Evolutionary conservation across 2,888 invertebrate genomes (phyloP), one percentile per base, ranked within the genome.

Genomic region (Mesorhabditis belari): DNA sequence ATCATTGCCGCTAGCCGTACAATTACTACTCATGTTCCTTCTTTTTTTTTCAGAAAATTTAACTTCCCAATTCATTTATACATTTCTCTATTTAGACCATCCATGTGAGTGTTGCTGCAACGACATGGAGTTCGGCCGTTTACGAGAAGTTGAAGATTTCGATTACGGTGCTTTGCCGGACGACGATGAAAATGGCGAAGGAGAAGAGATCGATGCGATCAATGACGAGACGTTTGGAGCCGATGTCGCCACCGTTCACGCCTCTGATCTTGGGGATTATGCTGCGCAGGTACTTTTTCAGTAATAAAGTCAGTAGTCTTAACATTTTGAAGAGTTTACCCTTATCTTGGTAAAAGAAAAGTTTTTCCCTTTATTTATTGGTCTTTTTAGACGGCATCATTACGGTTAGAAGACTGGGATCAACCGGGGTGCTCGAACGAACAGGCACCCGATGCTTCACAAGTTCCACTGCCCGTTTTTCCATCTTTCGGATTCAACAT

Each of bases 151-250:
- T n/a, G n/a, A n/a, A n/a, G n/a, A n/a, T n/a, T n/a, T n/a, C n/a
- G n/a, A n/a, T n/a, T n/a, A n/a, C n/a, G n/a, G n/a, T n/a, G n/a
- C 44, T 35, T 35, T 35, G n/a, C 44, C 44, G 44, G 65, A 63
- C 49, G 62, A 65, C 24, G 62, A 63, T 49, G 57, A 57, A 6
- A 63, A 65, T n/a, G 62, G 57, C 17, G 63, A 67, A 6, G 66
- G 66, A 29, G 66, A 68, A 19, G 74, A 70, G 19, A 64, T 62
- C 52, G 77, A 78, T 65, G 75, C 72, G 3, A 71, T 70, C 27
- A 79, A 79, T 55, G 79, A 79, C n/a, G 79, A 79, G 59, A 79
- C 79, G 3, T 79, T 79, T 49, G 79, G 79, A 3, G 74, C 60
- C 6, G 69, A 62, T 6, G 60, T 70, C 12, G 63, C 63, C 19